Evolutionary conservation across 2,797 vertebrate species (phyloP), one percentile per base, ranked within the genome.

Genomic region (Rhabdomys pumilio): DNA sequence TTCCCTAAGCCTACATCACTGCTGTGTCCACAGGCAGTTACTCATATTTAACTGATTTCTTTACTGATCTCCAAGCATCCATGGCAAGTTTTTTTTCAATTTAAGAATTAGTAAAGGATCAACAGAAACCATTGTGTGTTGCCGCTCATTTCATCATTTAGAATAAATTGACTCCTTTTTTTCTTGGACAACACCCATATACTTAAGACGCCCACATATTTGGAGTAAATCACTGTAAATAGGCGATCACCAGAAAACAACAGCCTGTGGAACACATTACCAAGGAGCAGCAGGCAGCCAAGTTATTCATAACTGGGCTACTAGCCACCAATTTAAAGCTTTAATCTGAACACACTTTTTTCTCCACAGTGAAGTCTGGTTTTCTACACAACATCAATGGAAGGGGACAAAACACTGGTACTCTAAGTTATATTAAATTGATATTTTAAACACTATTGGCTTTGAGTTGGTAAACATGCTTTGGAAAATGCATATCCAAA

Each of bases 251-350:
- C 22, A 97, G 97, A 96, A 97, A 98, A 97, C 73, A 98, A 79
- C 80, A 98, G 75, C 81, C 94, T 93, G 84, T 91, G 92, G 72
- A 98, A 92, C 81, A 93, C 75, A 81, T 89, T 95, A 95, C 93
- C 77, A 90, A 97, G 97, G 75, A 97, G 84, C 89, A 96, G 90
- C 55, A 92, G 89, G 83, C 96, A 97, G 96, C 96, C 96, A 98
- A 97, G 44, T 55, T 96, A 96, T 97, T 96, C 97, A 83, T 96
- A 97, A 95, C 94, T 96, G 96, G 95, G 94, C 92, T 97, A 65
- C 79, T 96, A 93, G 94, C 96, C 96, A 98, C 91, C 91, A 97
- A 97, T 97, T 98, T 97, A 97, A 96, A 97, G 67, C 57, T 98
- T 95, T 97, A 97, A 97, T 98, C 88, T 69, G 92, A 67, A 73